A percentile compares a stretch with the other conserved stretches of the same genome.
These are phyloP conservation scores for Axinella damicornis DNA, from an alignment of 37 sponge, comb jelly and placozoan genomes.

Conservation along the genomic window DNA sequence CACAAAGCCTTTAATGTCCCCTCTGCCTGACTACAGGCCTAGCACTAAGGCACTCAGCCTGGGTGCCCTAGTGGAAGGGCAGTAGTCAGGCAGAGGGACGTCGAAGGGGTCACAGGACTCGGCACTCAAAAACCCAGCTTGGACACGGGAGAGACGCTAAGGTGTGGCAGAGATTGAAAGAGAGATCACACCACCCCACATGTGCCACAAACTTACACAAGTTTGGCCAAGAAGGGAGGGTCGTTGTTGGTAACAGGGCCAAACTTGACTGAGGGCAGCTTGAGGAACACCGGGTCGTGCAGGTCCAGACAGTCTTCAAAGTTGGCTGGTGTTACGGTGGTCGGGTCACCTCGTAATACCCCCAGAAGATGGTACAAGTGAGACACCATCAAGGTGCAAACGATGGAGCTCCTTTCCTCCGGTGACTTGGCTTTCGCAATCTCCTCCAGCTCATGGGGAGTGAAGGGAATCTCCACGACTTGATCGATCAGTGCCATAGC, in stretches of 20 bases:
- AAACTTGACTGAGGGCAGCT: conserved; percentile 52
- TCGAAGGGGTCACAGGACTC: too few relatives aligned
- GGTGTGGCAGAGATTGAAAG: too few relatives aligned
- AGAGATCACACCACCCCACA: too few relatives aligned
- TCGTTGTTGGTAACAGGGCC: conserved; percentile 59
- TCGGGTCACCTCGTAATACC: conserved; percentile 35
- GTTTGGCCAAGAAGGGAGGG: conserved; percentile 55
- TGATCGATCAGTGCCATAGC: background rate
- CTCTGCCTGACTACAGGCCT: too few relatives aligned
- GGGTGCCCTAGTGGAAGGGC: too few relatives aligned
- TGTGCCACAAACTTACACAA: conserved; percentile 79
- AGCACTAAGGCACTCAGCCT: too few relatives aligned
- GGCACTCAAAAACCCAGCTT: too few relatives aligned
- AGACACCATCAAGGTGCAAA: conserved; percentile 60
- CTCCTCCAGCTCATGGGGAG: conserved; percentile 22
- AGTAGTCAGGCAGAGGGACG: too few relatives aligned
- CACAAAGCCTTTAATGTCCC: too few relatives aligned
- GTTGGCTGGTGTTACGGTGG: conserved; percentile 18
- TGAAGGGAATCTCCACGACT: conserved; percentile 17
- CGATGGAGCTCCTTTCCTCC: conserved; percentile 43
- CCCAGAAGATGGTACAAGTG: conserved; percentile 64
- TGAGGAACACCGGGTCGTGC: conserved; percentile 29
- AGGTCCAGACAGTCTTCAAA: conserved; percentile 36
- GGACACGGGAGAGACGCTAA: too few relatives aligned
- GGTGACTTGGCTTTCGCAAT: conserved; percentile 14